These are phyloP conservation scores for Phytoseiulus persimilis DNA, from an alignment of 2,888 invertebrate species.

Conservation along the genomic window DNA sequence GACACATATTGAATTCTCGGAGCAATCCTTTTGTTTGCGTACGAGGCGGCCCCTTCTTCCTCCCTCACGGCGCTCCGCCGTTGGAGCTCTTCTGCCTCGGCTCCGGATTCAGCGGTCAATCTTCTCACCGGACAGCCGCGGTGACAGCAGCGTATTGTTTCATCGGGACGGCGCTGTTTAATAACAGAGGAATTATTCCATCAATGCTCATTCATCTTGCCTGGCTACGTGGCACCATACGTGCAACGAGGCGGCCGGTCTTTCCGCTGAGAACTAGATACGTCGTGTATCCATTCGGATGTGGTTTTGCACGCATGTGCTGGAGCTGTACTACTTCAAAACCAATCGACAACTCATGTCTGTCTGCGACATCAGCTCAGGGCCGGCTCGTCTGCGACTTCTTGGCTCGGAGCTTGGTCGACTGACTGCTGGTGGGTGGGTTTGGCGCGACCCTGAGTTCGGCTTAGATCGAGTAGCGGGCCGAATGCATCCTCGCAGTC, in stretches of 20 bases:
- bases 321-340: too few species aligned
- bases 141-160: background rate
- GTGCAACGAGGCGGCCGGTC: too few species aligned
- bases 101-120: background rate
- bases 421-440: background rate
- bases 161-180: background rate
- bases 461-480: background rate
- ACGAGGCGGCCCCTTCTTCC: background rate
- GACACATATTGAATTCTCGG: background rate
- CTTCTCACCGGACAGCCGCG: background rate
- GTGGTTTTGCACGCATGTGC: too few species aligned
- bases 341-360: too few species aligned
- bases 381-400: background rate
- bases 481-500: background rate
- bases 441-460: background rate
- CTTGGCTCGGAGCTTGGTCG: background rate
- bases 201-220: background rate
- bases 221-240: too few species aligned
- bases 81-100: background rate
- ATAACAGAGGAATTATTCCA: background rate
- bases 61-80: background rate
- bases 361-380: too few species aligned
- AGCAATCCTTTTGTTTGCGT: background rate
- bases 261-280: too few species aligned
- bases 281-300: too few species aligned